Percentiles rank a stretch among this genome's conserved stretches.
Conservation (phyloP, 2,888 invertebrate genomes). For the Operophtera brumata region DNA sequence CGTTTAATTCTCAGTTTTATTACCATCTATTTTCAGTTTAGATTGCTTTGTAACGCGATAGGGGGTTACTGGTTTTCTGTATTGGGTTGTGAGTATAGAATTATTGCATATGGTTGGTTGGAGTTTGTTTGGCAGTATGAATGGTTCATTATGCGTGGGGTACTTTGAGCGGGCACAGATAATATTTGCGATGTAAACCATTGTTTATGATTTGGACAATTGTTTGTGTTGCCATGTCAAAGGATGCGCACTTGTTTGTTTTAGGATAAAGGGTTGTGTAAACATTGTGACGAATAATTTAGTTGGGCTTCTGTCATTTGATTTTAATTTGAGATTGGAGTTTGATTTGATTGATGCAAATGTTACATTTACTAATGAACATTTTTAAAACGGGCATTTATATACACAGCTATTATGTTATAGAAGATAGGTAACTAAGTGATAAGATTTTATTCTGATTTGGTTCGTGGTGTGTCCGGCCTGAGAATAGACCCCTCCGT, state of each 20-base stretch:
- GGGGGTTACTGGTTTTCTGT: constrained; percentile 57
- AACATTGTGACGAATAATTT: constrained; percentile 52
- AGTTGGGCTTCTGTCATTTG: constrained; percentile 27
- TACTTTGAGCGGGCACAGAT: constrained; percentile 68
- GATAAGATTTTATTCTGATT: no score
- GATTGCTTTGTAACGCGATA: constrained; percentile 67
- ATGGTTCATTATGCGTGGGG: constrained; percentile 79
- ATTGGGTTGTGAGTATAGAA: constrained; percentile 59
- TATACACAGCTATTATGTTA: no score
- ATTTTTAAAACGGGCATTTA: no score
- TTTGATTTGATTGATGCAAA: constrained; percentile 33
- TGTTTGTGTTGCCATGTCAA: constrained; percentile 78
- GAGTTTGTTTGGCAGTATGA: constrained; percentile 79
- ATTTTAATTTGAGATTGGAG: constrained; percentile 20
- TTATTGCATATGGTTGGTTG: constrained; percentile 80
- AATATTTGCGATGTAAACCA: constrained; percentile 78
- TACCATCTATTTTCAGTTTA: constrained; percentile 69
- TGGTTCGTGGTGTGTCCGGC: no score
- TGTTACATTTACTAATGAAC: constrained; percentile 25
- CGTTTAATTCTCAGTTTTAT: constrained; percentile 74
- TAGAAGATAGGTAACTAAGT: no score
- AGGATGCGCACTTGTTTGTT: constrained; percentile 78
- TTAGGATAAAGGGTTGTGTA: constrained; percentile 51
- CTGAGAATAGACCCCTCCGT: no score
- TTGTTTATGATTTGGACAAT: constrained; percentile 80